phyloP scores from a whole-genome alignment of 35 echinoderm and acorn worm species.

The Ophiothrix spiculata region DNA sequence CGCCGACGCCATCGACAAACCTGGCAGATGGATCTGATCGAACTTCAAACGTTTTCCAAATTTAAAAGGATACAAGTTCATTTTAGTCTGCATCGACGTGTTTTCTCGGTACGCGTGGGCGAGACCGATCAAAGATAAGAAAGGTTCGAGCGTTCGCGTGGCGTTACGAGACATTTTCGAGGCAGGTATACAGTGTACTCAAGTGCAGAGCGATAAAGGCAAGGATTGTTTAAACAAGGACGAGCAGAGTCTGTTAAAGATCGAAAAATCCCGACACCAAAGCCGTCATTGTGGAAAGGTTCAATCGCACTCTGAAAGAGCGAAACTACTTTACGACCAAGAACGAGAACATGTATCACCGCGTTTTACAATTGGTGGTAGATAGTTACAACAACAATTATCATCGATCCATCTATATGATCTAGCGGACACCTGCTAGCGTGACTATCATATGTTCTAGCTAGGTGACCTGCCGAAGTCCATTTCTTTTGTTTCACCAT shows the following conservation, averaged over 20 bases:
- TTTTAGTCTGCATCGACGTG: neutral
- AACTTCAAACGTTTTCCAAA: neutral
- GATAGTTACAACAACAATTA: no score
- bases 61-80: neutral
- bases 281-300: no score
- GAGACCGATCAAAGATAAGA: neutral
- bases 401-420: no score
- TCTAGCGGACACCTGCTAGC: no score
- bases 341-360: no score
- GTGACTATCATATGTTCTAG: no score
- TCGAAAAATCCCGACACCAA: no score
- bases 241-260: neutral
- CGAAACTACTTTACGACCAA: no score
- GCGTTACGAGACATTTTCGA: neutral
- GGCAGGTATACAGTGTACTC: neutral
- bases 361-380: no score
- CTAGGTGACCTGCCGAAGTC: no score
- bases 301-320: no score
- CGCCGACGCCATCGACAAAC: neutral
- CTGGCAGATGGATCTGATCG: neutral
- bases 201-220: neutral
- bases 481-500: no score
- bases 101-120: neutral
- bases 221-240: neutral
- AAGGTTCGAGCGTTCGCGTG: neutral